These are phyloP conservation scores for Luidia sarsii DNA, from an alignment of 53 echinoderm and acorn worm species.

Conservation along the genomic window DNA sequence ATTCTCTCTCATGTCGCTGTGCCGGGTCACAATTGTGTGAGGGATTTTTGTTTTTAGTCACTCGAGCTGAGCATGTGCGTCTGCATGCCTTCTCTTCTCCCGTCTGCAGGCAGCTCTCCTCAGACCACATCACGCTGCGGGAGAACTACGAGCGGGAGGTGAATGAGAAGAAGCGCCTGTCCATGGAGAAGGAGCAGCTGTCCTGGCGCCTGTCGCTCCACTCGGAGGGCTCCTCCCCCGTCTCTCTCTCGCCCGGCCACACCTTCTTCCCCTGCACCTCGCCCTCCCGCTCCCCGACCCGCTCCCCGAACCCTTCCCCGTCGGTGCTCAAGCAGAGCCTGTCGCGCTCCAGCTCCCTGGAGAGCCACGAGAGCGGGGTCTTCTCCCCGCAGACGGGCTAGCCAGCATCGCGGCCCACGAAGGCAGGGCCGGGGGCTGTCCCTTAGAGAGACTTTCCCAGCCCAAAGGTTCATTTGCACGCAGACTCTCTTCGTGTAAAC, in stretches of 20 bases:
- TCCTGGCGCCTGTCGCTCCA: conserved; percentile 76
- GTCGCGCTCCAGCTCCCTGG: conserved; percentile 73
- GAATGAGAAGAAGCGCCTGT: conserved; percentile 90
- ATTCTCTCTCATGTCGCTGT: no score
- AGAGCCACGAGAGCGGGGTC: conserved; percentile 94
- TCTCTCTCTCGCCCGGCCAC: conserved; percentile 68
- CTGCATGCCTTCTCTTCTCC: conserved; percentile 5
- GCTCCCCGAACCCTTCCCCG: conserved; percentile 58
- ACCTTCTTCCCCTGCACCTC: conserved; percentile 57
- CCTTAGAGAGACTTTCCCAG: neutral
- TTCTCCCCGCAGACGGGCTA: conserved; percentile 70
- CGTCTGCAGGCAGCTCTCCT: conserved; percentile 87
- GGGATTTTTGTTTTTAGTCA: no score
- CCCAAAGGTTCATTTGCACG: no score
- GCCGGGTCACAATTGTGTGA: no score
- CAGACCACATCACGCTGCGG: conserved; percentile 84
- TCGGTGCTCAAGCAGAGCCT: conserved; percentile 57
- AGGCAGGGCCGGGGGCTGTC: neutral
- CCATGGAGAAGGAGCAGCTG: conserved; percentile 99
- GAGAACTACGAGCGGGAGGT: conserved; percentile 89
- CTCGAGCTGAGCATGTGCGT: no score
- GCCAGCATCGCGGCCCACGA: neutral
- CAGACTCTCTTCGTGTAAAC: no score
- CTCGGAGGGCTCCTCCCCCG: conserved; percentile 66
- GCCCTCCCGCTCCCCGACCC: conserved; percentile 62